Base-by-base conservation (phyloP, 2,888 invertebrate species). In the Sesamia inferens region DNA sequence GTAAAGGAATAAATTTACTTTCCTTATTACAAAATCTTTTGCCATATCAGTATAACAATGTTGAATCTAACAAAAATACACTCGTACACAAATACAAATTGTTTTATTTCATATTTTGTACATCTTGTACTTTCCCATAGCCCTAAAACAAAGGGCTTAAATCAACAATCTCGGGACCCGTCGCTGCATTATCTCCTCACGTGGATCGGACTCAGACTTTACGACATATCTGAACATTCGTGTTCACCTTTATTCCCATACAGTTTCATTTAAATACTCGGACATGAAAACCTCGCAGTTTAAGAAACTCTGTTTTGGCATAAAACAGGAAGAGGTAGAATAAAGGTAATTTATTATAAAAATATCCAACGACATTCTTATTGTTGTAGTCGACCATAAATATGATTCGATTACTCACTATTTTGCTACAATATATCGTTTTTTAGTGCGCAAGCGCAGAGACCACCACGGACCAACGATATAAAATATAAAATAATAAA, bases 361-460 rank as follows among this genome's bases (percentile, higher is more conserved):
- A 92, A 90, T 82, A 19, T 88, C 88, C 90, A 90, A 85, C 87
- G 88, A 88, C 89, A 89, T 88, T 90, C 86, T 90, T 92, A 91
- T 89, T 90, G 88, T 89, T 79, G 87, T 85, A 81, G 85, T 75
- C 66, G 80, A 70, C 85, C 79, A 91, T 93, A 94, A 93, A 94
- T 86, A 88, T 87, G 85, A 79, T 91, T 92, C 92, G 94, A 94
- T 94, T 94, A 92, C 90, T 94, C 92, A 94, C 89, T 84, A 84
- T 85, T 91, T 90, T 90, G 89, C 90, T 91, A 92, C 91, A 91
- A 91, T 92, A 92, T 92, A 90, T 71, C 69, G 78, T 88, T 87
- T 89, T 92, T 92, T 92, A 92, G 91, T 91, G 88, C 89, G 81
- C 72, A 71, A 78, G 78, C 79, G 76, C 76, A 62, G 65, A 78